Base-by-base conservation (phyloP, 2,888 invertebrate genomes). In the Dicyrtoma fusca region DNA sequence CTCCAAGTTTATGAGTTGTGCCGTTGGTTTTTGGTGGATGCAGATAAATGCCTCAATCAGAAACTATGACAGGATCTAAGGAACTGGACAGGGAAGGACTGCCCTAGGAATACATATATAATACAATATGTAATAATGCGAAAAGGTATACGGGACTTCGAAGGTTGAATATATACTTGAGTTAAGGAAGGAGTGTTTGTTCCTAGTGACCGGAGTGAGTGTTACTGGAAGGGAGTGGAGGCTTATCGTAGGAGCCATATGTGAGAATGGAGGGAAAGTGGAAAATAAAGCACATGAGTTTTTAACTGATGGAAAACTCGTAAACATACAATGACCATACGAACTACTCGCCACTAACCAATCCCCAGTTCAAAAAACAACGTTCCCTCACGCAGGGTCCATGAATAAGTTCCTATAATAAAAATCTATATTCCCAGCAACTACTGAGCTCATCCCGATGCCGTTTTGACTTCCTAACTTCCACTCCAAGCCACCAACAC, bases 271-370 rank as follows among this genome's bases (percentile, higher is more conserved):
- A 34, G 34, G 34, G 53, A 53, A 53, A 53, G 53, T 17, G 21
- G 53, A 53, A 53, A 53, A 53, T 53, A 53, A 53, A 53, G 19
- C 21, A 21, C 17, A 61, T 42, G 61, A 61, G 42, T 61, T 66
- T n/a, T 23, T 34, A 49, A 17, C 66, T 53, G 66, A 66, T 66
- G 66, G 66, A 42, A 66, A 66, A 66, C 66, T 66, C 66, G 53
- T 66, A 66, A 66, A 66, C 66, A 66, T 53, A 53, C 51, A 66
- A 53, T 8, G 53, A n/a, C 64, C 66, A 23, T 21, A 23, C 44
- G n/a, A 44, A 17, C 17, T n/a, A 26, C 23, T 26, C 10, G 25
- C 26, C 34, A 55, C 21, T 21, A 19, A 53, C 17, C 53, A 17
- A 49, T n/a, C 14, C 4, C 4, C 5, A 49, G 49, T 34, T 8